Evolutionary conservation across 2,797 vertebrate genomes (phyloP).

Genomic region (Hirundo rustica): DNA sequence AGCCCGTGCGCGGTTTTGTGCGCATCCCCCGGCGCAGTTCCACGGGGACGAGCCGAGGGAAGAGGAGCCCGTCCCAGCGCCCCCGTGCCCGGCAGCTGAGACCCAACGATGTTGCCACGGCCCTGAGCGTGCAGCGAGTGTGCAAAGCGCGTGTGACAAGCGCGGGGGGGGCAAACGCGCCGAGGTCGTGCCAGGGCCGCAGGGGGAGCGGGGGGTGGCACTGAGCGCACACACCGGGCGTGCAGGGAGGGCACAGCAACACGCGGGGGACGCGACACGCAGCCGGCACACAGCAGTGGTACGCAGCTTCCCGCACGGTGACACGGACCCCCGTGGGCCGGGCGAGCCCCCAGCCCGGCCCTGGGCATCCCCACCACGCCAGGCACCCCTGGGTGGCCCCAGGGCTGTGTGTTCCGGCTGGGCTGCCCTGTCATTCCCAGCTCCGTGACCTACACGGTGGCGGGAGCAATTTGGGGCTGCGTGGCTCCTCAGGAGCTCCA

Average conservation of each 20-base stretch:
- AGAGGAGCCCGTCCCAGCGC: not conserved
- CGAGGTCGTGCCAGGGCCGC: rapidly evolving
- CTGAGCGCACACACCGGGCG: rapidly evolving
- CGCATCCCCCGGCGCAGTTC: not conserved
- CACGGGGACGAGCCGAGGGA: not conserved
- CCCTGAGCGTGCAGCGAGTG: not conserved
- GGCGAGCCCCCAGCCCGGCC: not conserved
- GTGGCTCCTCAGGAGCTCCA: not conserved
- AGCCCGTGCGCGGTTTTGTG: rapidly evolving
- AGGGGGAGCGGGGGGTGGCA: rapidly evolving
- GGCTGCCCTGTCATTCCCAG: not conserved
- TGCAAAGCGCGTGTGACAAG: rapidly evolving
- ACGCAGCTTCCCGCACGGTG: too few species aligned
- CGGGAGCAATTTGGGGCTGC: not conserved
- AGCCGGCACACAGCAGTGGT: too few species aligned
- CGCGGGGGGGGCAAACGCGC: not conserved
- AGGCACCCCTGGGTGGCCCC: not conserved
- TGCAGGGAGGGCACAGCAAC: not conserved
- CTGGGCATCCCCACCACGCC: rapidly evolving
- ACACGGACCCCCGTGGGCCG: not conserved
- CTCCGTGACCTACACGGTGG: not conserved
- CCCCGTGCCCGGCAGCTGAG: not conserved
- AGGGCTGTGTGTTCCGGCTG: not conserved
- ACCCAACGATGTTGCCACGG: rapidly evolving
- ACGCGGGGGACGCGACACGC: rapidly evolving